Base-by-base conservation (phyloP, 2,797 vertebrate genomes). In the Salmo trutta region DNA sequence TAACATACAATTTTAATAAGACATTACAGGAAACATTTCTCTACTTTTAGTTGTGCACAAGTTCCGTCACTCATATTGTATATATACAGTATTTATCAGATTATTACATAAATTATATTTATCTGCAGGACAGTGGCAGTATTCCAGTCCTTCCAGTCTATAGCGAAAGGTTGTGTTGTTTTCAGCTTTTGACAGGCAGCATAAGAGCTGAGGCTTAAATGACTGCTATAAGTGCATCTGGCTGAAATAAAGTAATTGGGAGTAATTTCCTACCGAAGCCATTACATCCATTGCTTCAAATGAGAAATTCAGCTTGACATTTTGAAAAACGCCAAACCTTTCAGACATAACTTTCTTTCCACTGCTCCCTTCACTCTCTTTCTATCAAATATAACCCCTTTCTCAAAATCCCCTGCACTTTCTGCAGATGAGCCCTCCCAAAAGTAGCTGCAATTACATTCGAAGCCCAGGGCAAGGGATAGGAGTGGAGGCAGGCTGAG, bases 261-360 rank as follows among this genome's bases (percentile, higher is more conserved):
- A 67, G 31, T 86, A 76, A 86, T 88, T 87, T 91, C 72, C 74
- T 77, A 66, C 65, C 8, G 1, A 83, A 84, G 79, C 74, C 17
- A 81, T 89, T 87, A 88, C 76, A 87, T 84, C 87, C 84, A 66
- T 74, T 3, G 10, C 21, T 14, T 80, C 79, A 77, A 73, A 79
- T 14, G 41, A 73, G 76, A 88, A 88, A 87, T 88, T 83, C 59
- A 73, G 73, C 80, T 85, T 89, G 89, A 91, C 83, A 89, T 88
- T 88, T 79, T 72, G 72, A 81, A 82, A 62, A 81, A 31, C 73
- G 74, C 75, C 77, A 54, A 80, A 77, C 69, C 73, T 84, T 89
- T 87, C 75, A 81, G 82, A 80, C 75, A 78, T 68, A 29, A 1
- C 0, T 56, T 84, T 80, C 10, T 65, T 19, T 27, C 10, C 33